Evolutionary conservation across 2,888 invertebrate species (phyloP), one percentile per base, ranked within the genome.

Genomic region (Hipparchia sbordonii): DNA sequence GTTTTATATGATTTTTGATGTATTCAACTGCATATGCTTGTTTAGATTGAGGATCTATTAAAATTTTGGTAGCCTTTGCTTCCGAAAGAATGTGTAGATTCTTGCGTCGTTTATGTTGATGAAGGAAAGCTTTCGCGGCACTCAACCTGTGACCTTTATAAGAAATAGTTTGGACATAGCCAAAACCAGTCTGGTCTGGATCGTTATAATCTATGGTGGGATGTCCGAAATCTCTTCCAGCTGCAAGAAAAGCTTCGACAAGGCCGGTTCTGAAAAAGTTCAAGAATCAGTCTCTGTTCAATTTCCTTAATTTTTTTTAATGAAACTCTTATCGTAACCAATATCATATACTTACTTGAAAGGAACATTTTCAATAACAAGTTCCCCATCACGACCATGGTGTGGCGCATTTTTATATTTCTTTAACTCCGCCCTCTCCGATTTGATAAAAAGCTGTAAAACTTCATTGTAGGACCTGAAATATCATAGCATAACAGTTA

Each of bases 1-100:
- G 87, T 62, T 86, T 88, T 9, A 88, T 84, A 10, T 94, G 93
- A 70, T 95, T 93, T 77, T 95, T 95, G 0, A 95, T 85, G 74
- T 96, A 96, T 78, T 96, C 94, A 0, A 97, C 96, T 0, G 96
- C 97, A 76, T 95, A 95, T 0, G 97, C 96, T 74, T 91, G 88
- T 81, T 96, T 96, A 0, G 95, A 94, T 13, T 88, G 80, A 0
- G 94, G 93, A 81, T 96, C 92, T 66, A 92, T 89, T 0, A 92
- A 65, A 33, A 93, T 78, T 84, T 90, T 92, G 39, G 91, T 92
- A 6, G 85, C 93, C 80, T 84, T 86, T 0, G 92, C 80, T 68
- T 93, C 91, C 9, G 91, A 84, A 5, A 93, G 82, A 72, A 93
- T 91, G 69, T 93, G 93, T 9, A 97, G 88, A 85, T 97, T 97